These are phyloP conservation scores for Fopius arisanus DNA, from an alignment of 1,140 invertebrate species.

Conservation along the genomic window DNA sequence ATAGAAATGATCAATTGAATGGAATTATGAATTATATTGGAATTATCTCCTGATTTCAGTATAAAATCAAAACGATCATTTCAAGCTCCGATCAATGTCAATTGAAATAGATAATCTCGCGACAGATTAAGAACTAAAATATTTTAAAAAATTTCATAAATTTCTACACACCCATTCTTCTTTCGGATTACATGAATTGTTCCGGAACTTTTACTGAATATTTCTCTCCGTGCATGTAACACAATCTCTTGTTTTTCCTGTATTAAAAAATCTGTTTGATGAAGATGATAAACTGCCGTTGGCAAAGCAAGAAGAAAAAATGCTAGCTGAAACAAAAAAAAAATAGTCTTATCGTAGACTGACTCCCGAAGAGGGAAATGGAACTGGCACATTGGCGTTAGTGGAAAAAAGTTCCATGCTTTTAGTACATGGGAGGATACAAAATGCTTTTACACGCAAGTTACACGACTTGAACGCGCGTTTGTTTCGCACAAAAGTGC, in stretches of 20 bases:
- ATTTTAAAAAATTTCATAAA: too few relatives aligned
- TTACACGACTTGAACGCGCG: slow-evolving; percentile 3
- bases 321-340: background rate
- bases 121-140: too few relatives aligned
- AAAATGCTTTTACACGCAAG: slow-evolving; percentile 9
- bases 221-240: background rate
- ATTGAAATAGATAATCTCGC: too few relatives aligned
- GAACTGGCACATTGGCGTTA: background rate
- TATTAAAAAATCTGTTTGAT: background rate
- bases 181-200: background rate
- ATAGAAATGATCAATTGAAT: too few relatives aligned
- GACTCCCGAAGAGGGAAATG: background rate
- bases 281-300: background rate
- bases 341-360: background rate
- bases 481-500: background rate
- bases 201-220: background rate
- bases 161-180: too few relatives aligned
- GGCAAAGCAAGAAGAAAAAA: background rate
- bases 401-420: background rate
- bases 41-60: too few relatives aligned
- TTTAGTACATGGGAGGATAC: background rate
- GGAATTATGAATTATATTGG: too few relatives aligned
- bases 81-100: too few relatives aligned
- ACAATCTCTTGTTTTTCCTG: background rate
- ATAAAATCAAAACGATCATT: too few relatives aligned